These are phyloP conservation scores for Drosophila helvetica DNA, from an alignment of 2,888 invertebrate genomes.

Conservation along the genomic window DNA sequence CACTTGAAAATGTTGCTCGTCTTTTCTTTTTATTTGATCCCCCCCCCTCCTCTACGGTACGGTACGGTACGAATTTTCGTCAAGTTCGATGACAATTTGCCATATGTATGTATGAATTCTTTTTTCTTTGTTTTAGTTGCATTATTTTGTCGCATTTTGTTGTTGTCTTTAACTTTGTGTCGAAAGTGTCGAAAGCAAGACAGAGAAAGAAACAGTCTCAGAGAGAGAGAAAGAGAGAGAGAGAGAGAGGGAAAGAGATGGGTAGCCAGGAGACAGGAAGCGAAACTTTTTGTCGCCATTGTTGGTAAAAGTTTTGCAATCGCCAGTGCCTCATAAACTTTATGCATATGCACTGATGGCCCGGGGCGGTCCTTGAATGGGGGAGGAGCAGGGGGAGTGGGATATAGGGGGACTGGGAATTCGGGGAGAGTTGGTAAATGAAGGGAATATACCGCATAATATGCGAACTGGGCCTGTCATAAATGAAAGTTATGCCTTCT, in stretches of 20 bases:
- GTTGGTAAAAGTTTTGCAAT: constrained; percentile 75
- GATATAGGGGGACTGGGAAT: neutral
- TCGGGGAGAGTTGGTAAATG: neutral
- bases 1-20: neutral
- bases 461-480: constrained; percentile 69
- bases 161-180: constrained; percentile 38
- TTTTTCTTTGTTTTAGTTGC: neutral
- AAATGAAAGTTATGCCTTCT: constrained; percentile 69
- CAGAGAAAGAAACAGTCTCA: neutral
- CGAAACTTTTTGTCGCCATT: constrained; percentile 76
- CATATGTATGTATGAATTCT: constrained; percentile 54
- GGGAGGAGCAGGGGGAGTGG: neutral
- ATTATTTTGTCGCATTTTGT: constrained; percentile 7
- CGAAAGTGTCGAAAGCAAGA: constrained; percentile 1
- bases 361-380: neutral
- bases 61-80: neutral
- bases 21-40: neutral
- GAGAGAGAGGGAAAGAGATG: constrained; percentile 12
- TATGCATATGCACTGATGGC: constrained; percentile 58
- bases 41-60: too few relatives aligned
- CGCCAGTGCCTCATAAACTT: constrained; percentile 77
- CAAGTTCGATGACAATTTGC: constrained; percentile 60
- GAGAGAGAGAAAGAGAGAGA: constrained; percentile 3
- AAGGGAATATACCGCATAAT: constrained; percentile 59
- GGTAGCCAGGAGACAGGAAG: neutral